Base-by-base conservation (phyloP, 2,888 invertebrate genomes). In the Parnassius apollo region DNA sequence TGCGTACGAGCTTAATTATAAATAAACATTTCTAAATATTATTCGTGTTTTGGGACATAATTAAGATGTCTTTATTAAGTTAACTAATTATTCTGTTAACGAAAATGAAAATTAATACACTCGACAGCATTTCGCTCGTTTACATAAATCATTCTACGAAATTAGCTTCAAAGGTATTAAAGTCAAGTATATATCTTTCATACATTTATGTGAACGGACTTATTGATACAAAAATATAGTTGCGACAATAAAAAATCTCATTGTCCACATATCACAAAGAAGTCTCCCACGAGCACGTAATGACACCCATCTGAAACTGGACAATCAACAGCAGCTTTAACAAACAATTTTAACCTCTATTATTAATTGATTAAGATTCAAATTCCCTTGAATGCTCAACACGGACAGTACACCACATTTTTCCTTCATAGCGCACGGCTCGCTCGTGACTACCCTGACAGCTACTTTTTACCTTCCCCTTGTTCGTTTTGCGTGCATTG, bases 381-480 rank as follows among this genome's bases (percentile, higher is more conserved):
- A 45, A 44, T n/a, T 55, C 22, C 35, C 22, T n/a, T 57, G 25
- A 1, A 9, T 18, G 9, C 12, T 18, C 10, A 35, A 8, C 3
- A 12, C 13, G 50, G 45, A 51, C 58, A 59, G 56, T 59, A 59
- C 63, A 45, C 57, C 70, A 71, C 66, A 64, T 66, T 69, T 71
- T 82, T 79, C 76, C 76, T 76, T 80, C 86, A 88, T 86, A 88
- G 84, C 74, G 83, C 87, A 86, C 83, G 67, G 72, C 70, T 59
- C 67, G 71, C 73, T 89, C 91, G 91, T 91, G 91, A 91, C 90
- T 77, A 67, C 75, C 76, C 85, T 89, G 91, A 89, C 91, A 89
- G 91, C 90, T 88, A 87, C 89, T 90, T 89, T 86, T 88, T 89
- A 84, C 86, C 80, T 77, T 73, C 71, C 74, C 75, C 77, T 66